Evolutionary conservation across 2,113 vertebrate species (phyloP).

Genomic region (Solea solea): DNA sequence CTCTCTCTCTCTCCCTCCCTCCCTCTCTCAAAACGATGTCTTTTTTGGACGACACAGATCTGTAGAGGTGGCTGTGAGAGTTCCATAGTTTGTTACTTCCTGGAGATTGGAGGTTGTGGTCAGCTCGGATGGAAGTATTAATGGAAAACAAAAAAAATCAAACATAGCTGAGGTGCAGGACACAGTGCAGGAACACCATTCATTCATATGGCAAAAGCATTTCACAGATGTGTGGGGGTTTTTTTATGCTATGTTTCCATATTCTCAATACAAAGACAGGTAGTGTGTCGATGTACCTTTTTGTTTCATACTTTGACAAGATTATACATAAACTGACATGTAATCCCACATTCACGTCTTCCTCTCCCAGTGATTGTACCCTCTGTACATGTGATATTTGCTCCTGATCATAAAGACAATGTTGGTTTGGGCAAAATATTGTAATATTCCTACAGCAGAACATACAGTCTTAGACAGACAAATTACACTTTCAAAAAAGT

Average conservation of each 20-base stretch:
- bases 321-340: not conserved
- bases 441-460: too few species aligned
- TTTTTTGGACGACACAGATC: not conserved
- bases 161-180: not conserved
- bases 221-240: not conserved
- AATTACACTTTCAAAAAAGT: too few species aligned
- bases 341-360: not conserved
- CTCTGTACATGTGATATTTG: not conserved
- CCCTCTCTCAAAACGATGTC: not conserved
- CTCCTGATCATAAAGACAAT: too few species aligned
- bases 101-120: conserved; percentile 2
- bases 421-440: too few species aligned
- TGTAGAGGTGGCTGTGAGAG: not conserved
- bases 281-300: not conserved
- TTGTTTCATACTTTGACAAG: not conserved
- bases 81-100: not conserved
- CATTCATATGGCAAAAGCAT: not conserved
- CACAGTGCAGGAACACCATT: not conserved
- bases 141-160: not conserved
- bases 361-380: not conserved
- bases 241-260: too few species aligned
- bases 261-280: not conserved
- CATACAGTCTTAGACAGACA: too few species aligned
- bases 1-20: too few species aligned
- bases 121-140: not conserved